Conservation (phyloP, 92 coral and sea anemone species). For the Porites lobata region DNA sequence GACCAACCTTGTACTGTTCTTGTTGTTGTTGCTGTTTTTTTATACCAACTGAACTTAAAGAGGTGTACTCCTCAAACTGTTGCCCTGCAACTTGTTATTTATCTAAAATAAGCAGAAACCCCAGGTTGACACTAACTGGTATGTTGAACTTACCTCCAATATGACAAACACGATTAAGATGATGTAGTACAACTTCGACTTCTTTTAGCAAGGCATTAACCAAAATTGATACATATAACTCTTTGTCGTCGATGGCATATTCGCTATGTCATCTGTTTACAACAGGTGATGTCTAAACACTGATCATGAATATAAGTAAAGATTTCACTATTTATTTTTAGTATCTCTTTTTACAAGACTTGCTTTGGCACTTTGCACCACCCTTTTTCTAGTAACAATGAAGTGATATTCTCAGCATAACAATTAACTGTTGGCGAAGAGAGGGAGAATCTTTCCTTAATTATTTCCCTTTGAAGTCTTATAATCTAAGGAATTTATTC, state of each 20-base stretch:
- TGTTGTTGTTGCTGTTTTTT: too few relatives aligned
- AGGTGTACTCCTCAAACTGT: too few relatives aligned
- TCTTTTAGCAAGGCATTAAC: neutral
- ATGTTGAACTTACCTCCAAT: neutral
- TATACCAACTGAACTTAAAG: too few relatives aligned
- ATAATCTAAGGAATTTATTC: neutral
- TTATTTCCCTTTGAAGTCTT: neutral
- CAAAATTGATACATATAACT: neutral
- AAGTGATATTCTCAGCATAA: too few relatives aligned
- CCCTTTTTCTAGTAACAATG: too few relatives aligned
- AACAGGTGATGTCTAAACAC: neutral
- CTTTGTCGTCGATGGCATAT: conserved; percentile 10
- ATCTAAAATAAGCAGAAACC: neutral
- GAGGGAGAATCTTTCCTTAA: neutral
- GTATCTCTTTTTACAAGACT: neutral
- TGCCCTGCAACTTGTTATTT: too few relatives aligned
- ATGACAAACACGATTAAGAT: neutral
- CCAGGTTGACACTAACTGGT: neutral
- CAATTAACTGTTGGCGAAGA: too few relatives aligned
- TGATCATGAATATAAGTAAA: conserved; percentile 27
- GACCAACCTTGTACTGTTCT: too few relatives aligned
- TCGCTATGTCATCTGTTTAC: neutral
- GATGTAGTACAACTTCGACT: neutral
- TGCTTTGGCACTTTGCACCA: neutral
- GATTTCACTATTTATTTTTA: neutral